Conservation (phyloP, 1,140 invertebrate species). For the Doryteuthis pealeii region DNA sequence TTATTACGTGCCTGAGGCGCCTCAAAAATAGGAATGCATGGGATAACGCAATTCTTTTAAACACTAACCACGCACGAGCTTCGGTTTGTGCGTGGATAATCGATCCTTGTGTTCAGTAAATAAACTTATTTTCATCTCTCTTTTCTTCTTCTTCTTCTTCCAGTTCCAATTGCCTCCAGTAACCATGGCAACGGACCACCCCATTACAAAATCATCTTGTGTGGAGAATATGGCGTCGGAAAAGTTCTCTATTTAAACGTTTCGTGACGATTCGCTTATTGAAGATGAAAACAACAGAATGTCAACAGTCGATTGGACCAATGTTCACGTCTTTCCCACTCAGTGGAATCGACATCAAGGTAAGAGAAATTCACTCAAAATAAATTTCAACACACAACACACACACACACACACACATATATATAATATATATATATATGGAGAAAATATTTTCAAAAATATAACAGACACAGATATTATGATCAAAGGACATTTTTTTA, state of each 20-base stretch:
- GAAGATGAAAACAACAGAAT: conserved; percentile 74
- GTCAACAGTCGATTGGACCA: conserved; percentile 90
- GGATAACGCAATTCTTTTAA: background rate
- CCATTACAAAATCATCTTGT: conserved; percentile 90
- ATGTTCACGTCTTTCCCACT: conserved; percentile 72
- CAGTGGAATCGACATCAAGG: conserved; percentile 65
- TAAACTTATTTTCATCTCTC: conserved; percentile 14
- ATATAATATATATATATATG: no score
- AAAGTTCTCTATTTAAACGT: conserved; percentile 90
- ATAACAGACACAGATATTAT: no score
- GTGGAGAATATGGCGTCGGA: conserved; percentile 92
- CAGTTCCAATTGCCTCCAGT: conserved; percentile 43
- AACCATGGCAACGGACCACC: conserved; percentile 65
- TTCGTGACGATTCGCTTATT: conserved; percentile 82
- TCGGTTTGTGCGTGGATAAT: background rate
- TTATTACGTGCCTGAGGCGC: background rate
- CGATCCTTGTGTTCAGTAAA: background rate
- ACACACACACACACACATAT: no score
- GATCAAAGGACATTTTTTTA: no score
- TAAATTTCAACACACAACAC: no score
- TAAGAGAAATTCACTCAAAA: conserved; percentile 39
- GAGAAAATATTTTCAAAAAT: no score
- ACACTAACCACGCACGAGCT: background rate
- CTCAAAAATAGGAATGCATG: background rate
- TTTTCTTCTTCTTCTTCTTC: conserved; percentile 18